These are phyloP conservation scores for Oryzias dopingdopingensis DNA, from an alignment of 2,797 vertebrate genomes.

Conservation along the genomic window DNA sequence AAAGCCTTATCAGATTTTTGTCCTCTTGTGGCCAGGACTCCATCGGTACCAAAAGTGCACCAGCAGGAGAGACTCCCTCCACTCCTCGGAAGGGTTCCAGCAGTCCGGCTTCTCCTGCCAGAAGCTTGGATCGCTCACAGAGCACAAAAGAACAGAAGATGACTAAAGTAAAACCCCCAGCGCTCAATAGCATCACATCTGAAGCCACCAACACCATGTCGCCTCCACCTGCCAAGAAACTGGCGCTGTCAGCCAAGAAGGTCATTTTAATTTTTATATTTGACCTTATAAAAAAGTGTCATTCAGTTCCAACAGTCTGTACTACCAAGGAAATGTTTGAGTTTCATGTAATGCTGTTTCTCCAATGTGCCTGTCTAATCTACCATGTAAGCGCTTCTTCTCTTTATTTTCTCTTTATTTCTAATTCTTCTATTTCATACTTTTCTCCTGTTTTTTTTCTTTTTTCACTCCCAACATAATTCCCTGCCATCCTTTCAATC, in stretches of 20 bases:
- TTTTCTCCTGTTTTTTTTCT: conserved; percentile 52
- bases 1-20: neutral
- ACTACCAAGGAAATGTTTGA: conserved; percentile 7
- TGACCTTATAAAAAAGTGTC: conserved; percentile 33
- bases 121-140: conserved; percentile 65
- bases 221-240: conserved; percentile 87
- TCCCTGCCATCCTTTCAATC: conserved; percentile 62
- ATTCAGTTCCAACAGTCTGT: too few relatives aligned
- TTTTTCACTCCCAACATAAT: conserved; percentile 68
- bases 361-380: conserved; percentile 64
- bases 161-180: conserved; percentile 75
- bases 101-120: conserved; percentile 69
- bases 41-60: conserved; percentile 72
- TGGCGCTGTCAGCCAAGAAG: conserved; percentile 89
- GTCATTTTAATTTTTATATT: conserved; percentile 64
- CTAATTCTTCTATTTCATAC: conserved; percentile 89
- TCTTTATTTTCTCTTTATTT: conserved; percentile 83
- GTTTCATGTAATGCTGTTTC: conserved; percentile 31
- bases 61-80: conserved; percentile 66
- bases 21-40: conserved; percentile 50
- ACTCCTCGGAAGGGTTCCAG: conserved; percentile 68
- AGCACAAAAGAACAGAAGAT: conserved; percentile 64
- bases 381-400: conserved; percentile 68
- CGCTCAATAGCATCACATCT: conserved; percentile 62
- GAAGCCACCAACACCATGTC: conserved; percentile 81